Evolutionary conservation across 1,140 invertebrate species (phyloP).

Genomic region (Heliconius himera): DNA sequence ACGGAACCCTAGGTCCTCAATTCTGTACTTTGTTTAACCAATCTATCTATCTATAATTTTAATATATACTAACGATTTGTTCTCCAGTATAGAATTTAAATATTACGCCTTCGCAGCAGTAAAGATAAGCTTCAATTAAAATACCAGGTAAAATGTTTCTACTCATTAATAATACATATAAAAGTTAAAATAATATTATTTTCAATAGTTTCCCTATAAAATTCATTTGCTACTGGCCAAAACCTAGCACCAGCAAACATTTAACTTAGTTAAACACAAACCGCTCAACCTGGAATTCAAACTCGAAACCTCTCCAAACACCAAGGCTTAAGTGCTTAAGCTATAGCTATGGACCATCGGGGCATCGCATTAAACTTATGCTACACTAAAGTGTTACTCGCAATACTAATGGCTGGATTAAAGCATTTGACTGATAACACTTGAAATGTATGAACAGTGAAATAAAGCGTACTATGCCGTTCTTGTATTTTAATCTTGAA

Average conservation of each 20-base stretch:
- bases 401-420: constrained; percentile 26
- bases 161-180: too few species aligned
- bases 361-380: constrained; percentile 37
- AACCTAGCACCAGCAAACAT: constrained; percentile 38
- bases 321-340: constrained; percentile 49
- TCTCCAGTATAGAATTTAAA: too few species aligned
- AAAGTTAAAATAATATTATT: neutral
- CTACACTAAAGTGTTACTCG: constrained; percentile 28
- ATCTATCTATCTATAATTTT: neutral
- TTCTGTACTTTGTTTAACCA: neutral
- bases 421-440: constrained; percentile 26
- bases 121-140: too few species aligned
- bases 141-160: too few species aligned
- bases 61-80: too few species aligned
- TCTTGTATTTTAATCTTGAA: too few species aligned
- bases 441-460: constrained; percentile 18
- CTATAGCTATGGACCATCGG: constrained; percentile 36
- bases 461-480: neutral
- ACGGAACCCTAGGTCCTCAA: too few species aligned
- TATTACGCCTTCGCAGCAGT: too few species aligned
- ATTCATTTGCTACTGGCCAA: constrained; percentile 36
- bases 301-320: constrained; percentile 47
- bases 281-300: constrained; percentile 47
- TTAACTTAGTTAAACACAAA: constrained; percentile 46
- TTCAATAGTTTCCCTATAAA: constrained; percentile 16